phyloP scores from a whole-genome alignment of 2,888 invertebrate genomes.

The Formica aserva region DNA sequence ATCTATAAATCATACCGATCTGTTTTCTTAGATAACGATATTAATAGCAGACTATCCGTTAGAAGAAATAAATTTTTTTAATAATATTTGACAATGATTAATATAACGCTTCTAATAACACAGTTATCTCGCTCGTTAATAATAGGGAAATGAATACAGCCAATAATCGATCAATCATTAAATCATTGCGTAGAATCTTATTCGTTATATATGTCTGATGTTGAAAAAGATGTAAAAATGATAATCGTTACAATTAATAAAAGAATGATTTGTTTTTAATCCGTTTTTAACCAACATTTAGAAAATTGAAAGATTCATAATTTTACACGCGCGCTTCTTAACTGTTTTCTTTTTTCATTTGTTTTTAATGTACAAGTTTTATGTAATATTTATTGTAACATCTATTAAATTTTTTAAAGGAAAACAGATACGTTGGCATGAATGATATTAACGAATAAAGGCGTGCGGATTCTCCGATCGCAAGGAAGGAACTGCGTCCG shows the following conservation, averaged over 20 bases:
- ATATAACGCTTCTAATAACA: neutral
- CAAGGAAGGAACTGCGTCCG: neutral
- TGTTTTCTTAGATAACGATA: neutral
- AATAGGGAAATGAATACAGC: neutral
- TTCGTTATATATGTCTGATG: neutral
- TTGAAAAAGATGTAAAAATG: neutral
- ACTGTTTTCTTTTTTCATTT: neutral
- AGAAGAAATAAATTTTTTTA: neutral
- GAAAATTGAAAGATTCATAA: neutral
- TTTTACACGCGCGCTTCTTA: neutral
- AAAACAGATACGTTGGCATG: neutral
- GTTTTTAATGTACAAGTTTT: neutral
- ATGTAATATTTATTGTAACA: neutral
- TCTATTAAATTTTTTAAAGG: neutral
- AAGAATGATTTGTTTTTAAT: neutral
- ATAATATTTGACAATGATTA: conserved; percentile 5
- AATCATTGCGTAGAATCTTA: neutral
- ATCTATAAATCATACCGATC: neutral
- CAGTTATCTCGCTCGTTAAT: neutral
- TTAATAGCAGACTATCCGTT: neutral
- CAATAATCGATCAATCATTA: neutral
- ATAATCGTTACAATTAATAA: neutral
- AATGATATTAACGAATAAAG: neutral
- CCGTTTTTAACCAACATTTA: neutral
- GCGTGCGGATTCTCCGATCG: neutral